These are phyloP conservation scores for Scomber japonicus DNA, from an alignment of 2,113 vertebrate genomes.

Conservation along the genomic window DNA sequence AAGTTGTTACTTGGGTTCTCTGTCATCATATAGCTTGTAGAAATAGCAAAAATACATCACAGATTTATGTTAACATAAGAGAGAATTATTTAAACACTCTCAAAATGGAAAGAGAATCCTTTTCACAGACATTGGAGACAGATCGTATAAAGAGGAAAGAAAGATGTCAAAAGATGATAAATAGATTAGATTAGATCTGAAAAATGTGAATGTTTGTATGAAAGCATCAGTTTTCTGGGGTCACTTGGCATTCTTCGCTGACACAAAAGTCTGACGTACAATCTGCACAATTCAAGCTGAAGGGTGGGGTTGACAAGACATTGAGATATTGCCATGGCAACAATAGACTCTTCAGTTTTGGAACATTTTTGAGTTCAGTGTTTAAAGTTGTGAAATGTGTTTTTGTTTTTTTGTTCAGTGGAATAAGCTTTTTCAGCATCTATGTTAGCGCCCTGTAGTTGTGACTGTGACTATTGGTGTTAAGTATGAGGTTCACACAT, in stretches of 20 bases:
- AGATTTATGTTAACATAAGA: too few relatives aligned
- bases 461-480: too few relatives aligned
- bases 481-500: background rate
- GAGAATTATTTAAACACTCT: too few relatives aligned
- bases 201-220: background rate
- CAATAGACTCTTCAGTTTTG: slow-evolving; percentile 10
- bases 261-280: slow-evolving; percentile 42
- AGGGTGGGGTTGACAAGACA: slow-evolving; percentile 54
- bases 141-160: too few relatives aligned
- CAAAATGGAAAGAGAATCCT: background rate
- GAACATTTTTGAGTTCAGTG: slow-evolving; percentile 15
- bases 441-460: background rate
- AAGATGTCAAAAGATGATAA: background rate
- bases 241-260: slow-evolving; percentile 33
- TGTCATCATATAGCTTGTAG: background rate
- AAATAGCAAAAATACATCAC: background rate
- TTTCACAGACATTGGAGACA: too few relatives aligned
- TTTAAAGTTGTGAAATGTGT: background rate
- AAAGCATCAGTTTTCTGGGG: background rate
- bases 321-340: slow-evolving; percentile 37
- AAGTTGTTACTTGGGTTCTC: background rate
- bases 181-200: too few relatives aligned
- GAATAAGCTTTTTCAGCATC: background rate
- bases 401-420: background rate
- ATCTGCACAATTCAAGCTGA: slow-evolving; percentile 30